Conservation (phyloP, 2,797 vertebrate species). For the Sciurus vulgaris region DNA sequence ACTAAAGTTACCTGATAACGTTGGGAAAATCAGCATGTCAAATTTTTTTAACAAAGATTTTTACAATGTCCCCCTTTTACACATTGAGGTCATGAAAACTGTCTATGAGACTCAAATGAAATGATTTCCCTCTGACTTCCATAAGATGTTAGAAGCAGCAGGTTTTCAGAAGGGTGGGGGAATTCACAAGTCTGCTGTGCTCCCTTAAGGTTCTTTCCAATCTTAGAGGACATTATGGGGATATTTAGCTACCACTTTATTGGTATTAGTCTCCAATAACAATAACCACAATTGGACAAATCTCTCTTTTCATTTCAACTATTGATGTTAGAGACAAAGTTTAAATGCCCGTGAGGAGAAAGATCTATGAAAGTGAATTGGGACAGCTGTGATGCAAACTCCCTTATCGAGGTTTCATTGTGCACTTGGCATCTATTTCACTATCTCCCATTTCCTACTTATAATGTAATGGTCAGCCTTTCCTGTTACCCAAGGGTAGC, state of each 20-base stretch:
- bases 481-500: conserved; percentile 89
- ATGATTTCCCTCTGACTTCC: neutral
- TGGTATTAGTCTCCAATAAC: neutral
- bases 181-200: neutral
- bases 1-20: no score
- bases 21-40: neutral
- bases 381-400: conserved; percentile 80
- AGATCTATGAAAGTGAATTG: conserved; percentile 51
- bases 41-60: neutral
- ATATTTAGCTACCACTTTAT: neutral
- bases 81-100: accelerated
- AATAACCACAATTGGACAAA: neutral
- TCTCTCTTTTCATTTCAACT: conserved; percentile 54
- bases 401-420: conserved; percentile 74
- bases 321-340: conserved; percentile 31
- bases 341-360: conserved; percentile 76
- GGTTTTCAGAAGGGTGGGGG: neutral
- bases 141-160: neutral
- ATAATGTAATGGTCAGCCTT: conserved; percentile 84
- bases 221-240: neutral
- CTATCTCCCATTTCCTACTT: conserved; percentile 86
- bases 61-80: accelerated
- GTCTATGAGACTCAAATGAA: neutral
- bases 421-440: conserved; percentile 85
- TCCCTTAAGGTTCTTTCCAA: neutral